Evolutionary conservation across 2,888 invertebrate genomes (phyloP), one percentile per base, ranked within the genome.

Genomic region (Uloborus plumipes): DNA sequence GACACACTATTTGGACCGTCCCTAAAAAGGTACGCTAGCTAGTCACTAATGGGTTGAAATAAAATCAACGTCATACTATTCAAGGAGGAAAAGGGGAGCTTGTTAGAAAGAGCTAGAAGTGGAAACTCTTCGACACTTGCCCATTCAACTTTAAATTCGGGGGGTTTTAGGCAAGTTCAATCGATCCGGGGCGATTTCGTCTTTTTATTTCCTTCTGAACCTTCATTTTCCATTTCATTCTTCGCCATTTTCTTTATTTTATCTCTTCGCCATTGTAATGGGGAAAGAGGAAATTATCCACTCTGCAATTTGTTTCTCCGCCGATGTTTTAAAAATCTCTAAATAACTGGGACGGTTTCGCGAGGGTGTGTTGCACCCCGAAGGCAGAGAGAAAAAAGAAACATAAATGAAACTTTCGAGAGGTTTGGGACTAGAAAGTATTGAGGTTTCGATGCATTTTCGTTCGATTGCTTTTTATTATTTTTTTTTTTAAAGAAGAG

Each of bases 261-360:
- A 39, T 47, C 59, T 59, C 20, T 71, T 59, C 50, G 20, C 61
- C n/a, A 58, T 66, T 74, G 51, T 74, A 74, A 74, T 74, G 74
- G 66, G 18, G 20, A 58, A 65, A 65, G 49, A 65, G 65, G 66
- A 66, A 74, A 74, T 74, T 74, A 74, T 74, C 74, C 74, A 50
- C 66, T 22, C 50, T 66, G 74, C 74, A 74, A 74, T 74, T 74
- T 74, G 66, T 66, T 66, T 74, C 74, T 55, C 66, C 74, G 74
- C 74, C 74, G 53, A 74, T 74, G 74, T 78, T 65, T 62, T 65
- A 70, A 69, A n/a, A 78, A 78, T 70, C 69, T 64, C 59, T 71
- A 62, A 70, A 70, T 78, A 71, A 78, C 70, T 58, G 15, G 50
- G 39, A 49, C 55, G 67, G 51, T 76, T 50, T 20, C 31, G 31